A percentile compares a stretch with the other conserved stretches of the same genome.
phyloP scores from a whole-genome alignment of 1,140 invertebrate genomes.

The Eumaeus atala region DNA sequence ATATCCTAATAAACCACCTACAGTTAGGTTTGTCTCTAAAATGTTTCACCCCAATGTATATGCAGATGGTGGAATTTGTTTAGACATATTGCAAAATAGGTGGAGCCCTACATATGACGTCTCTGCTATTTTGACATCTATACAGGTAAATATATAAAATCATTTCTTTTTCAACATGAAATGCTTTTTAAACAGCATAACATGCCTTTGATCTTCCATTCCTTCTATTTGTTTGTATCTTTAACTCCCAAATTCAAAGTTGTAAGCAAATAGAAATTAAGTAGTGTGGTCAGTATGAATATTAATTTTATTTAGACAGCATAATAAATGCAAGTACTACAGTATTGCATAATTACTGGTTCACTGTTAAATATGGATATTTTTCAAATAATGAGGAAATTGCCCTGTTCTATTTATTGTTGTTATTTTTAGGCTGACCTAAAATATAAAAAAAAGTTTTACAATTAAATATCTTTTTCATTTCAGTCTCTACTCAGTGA shows the following conservation, averaged over 20 bases:
- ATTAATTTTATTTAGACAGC: no score
- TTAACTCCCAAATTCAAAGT: no score
- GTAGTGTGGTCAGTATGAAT: no score
- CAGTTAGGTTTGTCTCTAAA: constrained; percentile 98
- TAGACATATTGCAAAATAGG: constrained; percentile 99
- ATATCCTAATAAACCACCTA: constrained; percentile 99
- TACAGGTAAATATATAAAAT: constrained; percentile 78
- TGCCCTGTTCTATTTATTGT: no score
- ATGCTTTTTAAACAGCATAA: no score
- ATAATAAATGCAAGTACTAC: not conserved
- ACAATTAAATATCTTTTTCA: constrained; percentile 32
- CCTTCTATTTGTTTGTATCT: no score
- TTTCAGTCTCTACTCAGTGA: constrained; percentile 95
- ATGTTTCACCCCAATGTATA: constrained; percentile 99
- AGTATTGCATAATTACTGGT: no score
- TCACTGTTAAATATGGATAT: no score
- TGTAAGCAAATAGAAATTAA: no score
- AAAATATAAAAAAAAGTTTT: not conserved
- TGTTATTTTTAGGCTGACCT: no score
- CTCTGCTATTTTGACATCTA: constrained; percentile 96
- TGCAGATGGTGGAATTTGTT: constrained; percentile 99
- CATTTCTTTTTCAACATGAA: not conserved
- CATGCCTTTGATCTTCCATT: no score
- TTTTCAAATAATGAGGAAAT: no score
- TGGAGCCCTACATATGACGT: constrained; percentile 99